Percentiles rank a stretch among this genome's conserved stretches.
Evolutionary conservation across 2,888 invertebrate species (phyloP).

Genomic region (Polymixis flavicincta): DNA sequence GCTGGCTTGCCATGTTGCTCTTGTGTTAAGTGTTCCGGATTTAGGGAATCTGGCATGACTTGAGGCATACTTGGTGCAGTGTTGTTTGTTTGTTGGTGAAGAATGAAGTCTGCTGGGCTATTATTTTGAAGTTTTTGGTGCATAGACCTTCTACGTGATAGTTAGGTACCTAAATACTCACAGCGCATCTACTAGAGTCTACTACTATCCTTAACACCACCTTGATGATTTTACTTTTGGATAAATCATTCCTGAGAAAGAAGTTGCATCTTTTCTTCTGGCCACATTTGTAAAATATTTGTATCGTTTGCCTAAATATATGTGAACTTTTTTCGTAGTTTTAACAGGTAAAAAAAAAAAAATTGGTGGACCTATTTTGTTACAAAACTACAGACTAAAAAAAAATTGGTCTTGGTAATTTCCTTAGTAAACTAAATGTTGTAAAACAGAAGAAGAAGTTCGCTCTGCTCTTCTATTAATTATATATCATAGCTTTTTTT

Average conservation of each 20-base stretch:
- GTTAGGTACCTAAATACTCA: neutral
- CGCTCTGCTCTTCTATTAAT: too few species aligned
- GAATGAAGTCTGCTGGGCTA: neutral
- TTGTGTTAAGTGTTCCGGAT: slow-evolving; percentile 59
- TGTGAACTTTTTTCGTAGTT: too few species aligned
- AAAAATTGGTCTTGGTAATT: too few species aligned
- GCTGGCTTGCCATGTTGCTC: slow-evolving; percentile 56
- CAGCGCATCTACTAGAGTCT: neutral
- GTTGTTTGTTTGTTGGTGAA: slow-evolving; percentile 5
- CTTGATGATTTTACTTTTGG: neutral
- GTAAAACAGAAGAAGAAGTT: too few species aligned
- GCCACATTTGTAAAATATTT: neutral
- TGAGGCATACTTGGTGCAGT: slow-evolving; percentile 34
- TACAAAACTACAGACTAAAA: too few species aligned
- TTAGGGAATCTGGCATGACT: slow-evolving; percentile 41
- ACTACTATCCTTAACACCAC: neutral
- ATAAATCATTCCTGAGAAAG: neutral
- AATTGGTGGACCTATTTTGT: too few species aligned
- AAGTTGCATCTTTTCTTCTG: neutral
- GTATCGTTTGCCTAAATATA: too few species aligned
- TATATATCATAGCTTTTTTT: too few species aligned
- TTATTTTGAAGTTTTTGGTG: neutral
- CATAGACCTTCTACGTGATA: neutral
- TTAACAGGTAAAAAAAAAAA: too few species aligned
- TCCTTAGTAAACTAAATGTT: too few species aligned